These are phyloP conservation scores for Drosophila burlai DNA, from an alignment of 1,140 invertebrate genomes.

Conservation along the genomic window DNA sequence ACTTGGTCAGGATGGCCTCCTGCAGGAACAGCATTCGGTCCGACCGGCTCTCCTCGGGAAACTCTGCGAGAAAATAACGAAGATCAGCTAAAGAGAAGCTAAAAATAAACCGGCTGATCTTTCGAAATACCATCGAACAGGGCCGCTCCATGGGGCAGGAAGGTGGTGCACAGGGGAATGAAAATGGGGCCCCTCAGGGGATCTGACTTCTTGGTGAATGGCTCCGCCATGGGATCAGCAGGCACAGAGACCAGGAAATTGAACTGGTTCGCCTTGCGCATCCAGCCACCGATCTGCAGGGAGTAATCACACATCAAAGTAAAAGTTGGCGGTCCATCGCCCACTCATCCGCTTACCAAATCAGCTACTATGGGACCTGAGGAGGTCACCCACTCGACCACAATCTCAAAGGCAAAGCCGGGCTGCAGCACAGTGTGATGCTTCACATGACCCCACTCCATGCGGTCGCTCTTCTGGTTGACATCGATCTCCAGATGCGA, in stretches of 20 bases:
- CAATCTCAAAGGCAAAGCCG: slow-evolving; percentile 96
- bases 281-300: slow-evolving; percentile 91
- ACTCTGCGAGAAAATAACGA: slow-evolving; percentile 87
- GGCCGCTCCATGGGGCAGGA: slow-evolving; percentile 88
- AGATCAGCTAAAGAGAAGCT: background rate
- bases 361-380: slow-evolving; percentile 97
- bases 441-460: slow-evolving; percentile 97
- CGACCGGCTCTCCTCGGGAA: slow-evolving; percentile 90
- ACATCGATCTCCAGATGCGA: slow-evolving; percentile 95
- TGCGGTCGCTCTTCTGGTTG: slow-evolving; percentile 94
- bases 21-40: slow-evolving; percentile 93
- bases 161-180: slow-evolving; percentile 93
- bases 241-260: slow-evolving; percentile 97
- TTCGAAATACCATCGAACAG: slow-evolving; percentile 90
- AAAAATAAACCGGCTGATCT: background rate
- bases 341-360: slow-evolving; percentile 85
- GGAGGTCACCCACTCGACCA: slow-evolving; percentile 97
- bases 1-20: slow-evolving; percentile 92
- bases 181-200: slow-evolving; percentile 98
- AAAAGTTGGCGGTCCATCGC: too few relatives aligned
- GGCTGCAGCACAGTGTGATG: slow-evolving; percentile 96
- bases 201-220: slow-evolving; percentile 96
- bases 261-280: slow-evolving; percentile 93
- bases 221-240: slow-evolving; percentile 96
- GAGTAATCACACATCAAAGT: background rate